Percentiles rank a stretch among this genome's conserved stretches.
Conservation (phyloP, 2,113 vertebrate species). For the Sebastes schlegelii region DNA sequence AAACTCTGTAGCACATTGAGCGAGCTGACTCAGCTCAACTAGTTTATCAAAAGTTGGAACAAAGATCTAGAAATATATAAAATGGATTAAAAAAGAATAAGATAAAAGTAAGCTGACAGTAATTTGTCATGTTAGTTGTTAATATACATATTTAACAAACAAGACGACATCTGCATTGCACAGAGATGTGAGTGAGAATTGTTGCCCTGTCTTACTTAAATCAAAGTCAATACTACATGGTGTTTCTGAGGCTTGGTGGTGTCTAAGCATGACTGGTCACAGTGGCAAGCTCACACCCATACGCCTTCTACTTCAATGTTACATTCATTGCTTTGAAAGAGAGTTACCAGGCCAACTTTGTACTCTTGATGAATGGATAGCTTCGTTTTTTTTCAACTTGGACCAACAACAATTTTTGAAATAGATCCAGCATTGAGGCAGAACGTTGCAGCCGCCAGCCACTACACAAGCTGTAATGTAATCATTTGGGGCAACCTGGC, state of each 20-base stretch:
- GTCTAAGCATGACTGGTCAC: neutral
- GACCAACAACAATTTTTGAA: too few species aligned
- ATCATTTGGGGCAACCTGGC: too few species aligned
- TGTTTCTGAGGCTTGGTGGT: neutral
- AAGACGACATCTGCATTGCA: neutral
- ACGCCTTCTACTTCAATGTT: neutral
- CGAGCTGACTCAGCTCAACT: conserved; percentile 2
- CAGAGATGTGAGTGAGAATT: neutral
- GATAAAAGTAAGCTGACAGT: neutral
- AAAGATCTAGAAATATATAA: neutral
- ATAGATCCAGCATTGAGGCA: too few species aligned
- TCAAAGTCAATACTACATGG: neutral
- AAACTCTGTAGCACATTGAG: neutral
- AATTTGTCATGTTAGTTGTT: neutral
- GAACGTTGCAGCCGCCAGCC: too few species aligned
- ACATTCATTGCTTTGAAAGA: neutral
- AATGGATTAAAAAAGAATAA: neutral
- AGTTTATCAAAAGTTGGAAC: conserved; percentile 5
- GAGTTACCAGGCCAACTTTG: neutral
- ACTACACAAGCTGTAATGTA: too few species aligned
- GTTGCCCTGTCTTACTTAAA: neutral
- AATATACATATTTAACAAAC: neutral
- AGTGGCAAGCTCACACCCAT: neutral
- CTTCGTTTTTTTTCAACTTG: too few species aligned
- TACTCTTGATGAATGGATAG: neutral